Percentiles rank a stretch among this genome's conserved stretches.
phyloP scores from a whole-genome alignment of 2,797 vertebrate genomes.

The Rallus crepitans region DNA sequence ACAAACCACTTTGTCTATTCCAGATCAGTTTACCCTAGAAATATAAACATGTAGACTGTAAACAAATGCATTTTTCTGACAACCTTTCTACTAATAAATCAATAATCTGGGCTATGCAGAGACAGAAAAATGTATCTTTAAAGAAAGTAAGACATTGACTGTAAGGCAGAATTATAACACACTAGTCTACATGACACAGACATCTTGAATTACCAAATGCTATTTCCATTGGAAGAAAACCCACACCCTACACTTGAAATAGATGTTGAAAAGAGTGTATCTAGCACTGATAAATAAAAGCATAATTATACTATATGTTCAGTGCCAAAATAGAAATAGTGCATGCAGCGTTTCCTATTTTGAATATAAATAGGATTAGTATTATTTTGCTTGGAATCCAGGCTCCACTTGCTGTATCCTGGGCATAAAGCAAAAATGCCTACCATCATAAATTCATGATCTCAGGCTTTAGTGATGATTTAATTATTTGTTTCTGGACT shows the following conservation, averaged over 20 bases:
- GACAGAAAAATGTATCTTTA: not conserved
- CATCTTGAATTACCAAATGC: not conserved
- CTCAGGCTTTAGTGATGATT: not conserved
- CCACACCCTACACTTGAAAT: not conserved
- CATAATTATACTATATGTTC: slow-evolving; percentile 54
- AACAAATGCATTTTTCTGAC: not conserved
- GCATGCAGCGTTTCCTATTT: slow-evolving; percentile 8
- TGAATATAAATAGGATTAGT: slow-evolving; percentile 46
- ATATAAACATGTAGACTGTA: not conserved
- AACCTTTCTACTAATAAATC: not conserved
- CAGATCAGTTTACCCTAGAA: not conserved
- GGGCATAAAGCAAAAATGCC: not conserved
- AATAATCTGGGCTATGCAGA: not conserved
- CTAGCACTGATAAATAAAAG: slow-evolving; percentile 62
- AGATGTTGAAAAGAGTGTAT: slow-evolving; percentile 39
- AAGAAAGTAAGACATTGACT: not conserved
- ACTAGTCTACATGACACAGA: not conserved
- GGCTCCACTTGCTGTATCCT: not conserved
- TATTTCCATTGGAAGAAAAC: not conserved
- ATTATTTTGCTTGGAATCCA: slow-evolving; percentile 31
- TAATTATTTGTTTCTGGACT: not conserved
- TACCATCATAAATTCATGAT: not conserved
- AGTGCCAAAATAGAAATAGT: slow-evolving; percentile 44
- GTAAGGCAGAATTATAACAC: not conserved
- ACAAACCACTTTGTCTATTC: not conserved